Conservation (phyloP, 2,113 vertebrate species). For the Hylia prasina region DNA sequence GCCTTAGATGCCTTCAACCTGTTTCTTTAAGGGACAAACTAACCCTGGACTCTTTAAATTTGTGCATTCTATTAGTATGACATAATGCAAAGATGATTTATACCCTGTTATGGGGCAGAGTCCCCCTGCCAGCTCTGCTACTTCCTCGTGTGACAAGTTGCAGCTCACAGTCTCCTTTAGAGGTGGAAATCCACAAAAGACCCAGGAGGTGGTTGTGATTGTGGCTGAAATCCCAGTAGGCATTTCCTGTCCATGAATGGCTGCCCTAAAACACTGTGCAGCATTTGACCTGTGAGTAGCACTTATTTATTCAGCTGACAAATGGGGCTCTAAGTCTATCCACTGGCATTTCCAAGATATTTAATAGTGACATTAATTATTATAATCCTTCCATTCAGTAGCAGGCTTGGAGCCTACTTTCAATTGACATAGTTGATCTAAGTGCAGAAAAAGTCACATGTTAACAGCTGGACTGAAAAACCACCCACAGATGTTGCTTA, state of each 20-base stretch:
- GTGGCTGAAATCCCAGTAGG: neutral
- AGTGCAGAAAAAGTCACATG: conserved; percentile 19
- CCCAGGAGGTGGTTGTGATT: neutral
- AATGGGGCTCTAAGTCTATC: neutral
- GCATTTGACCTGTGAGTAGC: neutral
- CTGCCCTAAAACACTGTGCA: neutral
- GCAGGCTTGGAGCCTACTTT: conserved; percentile 21
- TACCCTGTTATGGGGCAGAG: neutral
- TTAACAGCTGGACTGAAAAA: conserved; percentile 55
- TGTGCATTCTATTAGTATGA: neutral
- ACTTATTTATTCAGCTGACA: neutral
- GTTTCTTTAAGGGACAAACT: neutral
- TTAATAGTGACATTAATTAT: conserved; percentile 25
- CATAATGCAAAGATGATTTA: neutral
- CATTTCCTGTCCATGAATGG: neutral
- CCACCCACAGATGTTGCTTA: conserved; percentile 59
- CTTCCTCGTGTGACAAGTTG: neutral
- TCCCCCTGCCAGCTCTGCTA: neutral
- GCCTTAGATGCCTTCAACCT: neutral
- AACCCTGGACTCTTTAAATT: neutral
- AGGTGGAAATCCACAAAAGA: neutral
- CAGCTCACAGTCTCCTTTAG: neutral
- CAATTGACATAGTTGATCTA: conserved; percentile 11
- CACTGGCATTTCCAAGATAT: neutral
- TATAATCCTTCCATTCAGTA: conserved; percentile 3